phyloP scores from a whole-genome alignment of 2,113 vertebrate genomes.

The Bubalus kerabau region DNA sequence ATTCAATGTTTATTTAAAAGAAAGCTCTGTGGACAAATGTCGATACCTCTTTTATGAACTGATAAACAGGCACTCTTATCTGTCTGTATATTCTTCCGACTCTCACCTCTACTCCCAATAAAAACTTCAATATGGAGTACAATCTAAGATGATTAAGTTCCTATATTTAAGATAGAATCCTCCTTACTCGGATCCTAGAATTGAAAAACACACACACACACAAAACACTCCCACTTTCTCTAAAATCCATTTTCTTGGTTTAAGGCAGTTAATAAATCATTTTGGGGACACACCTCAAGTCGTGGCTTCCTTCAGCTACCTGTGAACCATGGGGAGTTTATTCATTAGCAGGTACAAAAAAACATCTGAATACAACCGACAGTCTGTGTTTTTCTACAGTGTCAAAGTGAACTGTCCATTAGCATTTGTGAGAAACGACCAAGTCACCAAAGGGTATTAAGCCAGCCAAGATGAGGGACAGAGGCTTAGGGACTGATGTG shows the following conservation, averaged over 20 bases:
- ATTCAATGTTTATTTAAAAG: slow-evolving; percentile 50
- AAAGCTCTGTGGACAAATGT: slow-evolving; percentile 30
- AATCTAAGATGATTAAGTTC: not conserved
- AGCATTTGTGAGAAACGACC: slow-evolving; percentile 58
- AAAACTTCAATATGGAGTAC: not conserved
- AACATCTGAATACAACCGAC: slow-evolving; percentile 41
- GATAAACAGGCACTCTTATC: slow-evolving; percentile 16
- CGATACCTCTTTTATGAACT: not conserved
- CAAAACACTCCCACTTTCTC: not conserved
- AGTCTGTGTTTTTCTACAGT: slow-evolving; percentile 59
- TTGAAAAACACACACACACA: not conserved
- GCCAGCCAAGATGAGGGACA: not conserved
- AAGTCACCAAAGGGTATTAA: slow-evolving; percentile 54
- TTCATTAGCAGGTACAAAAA: slow-evolving; percentile 58
- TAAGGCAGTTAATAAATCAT: slow-evolving; percentile 43
- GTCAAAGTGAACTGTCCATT: slow-evolving; percentile 61
- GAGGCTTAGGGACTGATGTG: not conserved
- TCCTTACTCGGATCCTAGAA: not conserved
- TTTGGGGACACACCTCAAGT: slow-evolving; percentile 25
- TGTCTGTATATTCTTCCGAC: not conserved
- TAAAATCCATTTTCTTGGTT: not conserved
- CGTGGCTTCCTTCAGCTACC: slow-evolving; percentile 37
- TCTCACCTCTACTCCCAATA: not conserved
- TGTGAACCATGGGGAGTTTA: slow-evolving; percentile 43
- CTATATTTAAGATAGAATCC: not conserved